Evolutionary conservation across 2,797 vertebrate genomes (phyloP).

Genomic region (Syngnathus acus): DNA sequence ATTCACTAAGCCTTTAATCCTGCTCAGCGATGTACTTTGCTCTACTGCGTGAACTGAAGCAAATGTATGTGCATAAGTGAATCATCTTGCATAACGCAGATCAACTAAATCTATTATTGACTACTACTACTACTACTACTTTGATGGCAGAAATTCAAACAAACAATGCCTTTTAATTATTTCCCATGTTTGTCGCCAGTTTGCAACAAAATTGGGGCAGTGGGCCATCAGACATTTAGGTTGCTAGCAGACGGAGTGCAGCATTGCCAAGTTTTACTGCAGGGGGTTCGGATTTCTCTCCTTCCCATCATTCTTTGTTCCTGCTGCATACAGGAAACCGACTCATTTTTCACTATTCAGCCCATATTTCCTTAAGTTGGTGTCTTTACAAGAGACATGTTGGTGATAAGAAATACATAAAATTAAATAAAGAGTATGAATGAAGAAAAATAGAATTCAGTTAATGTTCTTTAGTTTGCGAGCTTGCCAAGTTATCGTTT

Average conservation of each 20-base stretch:
- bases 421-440: too few species aligned
- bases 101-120: not conserved
- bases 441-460: too few species aligned
- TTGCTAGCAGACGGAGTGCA: slow-evolving; percentile 18
- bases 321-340: not conserved
- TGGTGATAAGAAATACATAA: too few species aligned
- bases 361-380: not conserved
- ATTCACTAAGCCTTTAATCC: not conserved
- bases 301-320: not conserved
- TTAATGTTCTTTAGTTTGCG: too few species aligned
- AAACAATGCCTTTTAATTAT: not conserved
- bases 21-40: not conserved
- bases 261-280: slow-evolving; percentile 17
- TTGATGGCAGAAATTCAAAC: not conserved
- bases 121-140: not conserved
- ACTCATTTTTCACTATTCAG: not conserved
- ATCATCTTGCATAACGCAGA: not conserved
- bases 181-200: not conserved
- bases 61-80: not conserved
- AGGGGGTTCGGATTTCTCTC: slow-evolving; percentile 7
- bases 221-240: slow-evolving; percentile 5
- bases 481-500: too few species aligned
- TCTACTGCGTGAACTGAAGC: not conserved
- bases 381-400: not conserved
- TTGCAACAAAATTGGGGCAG: not conserved